phyloP scores from a whole-genome alignment of 2,113 vertebrate species.

The Mormyrus iriodes region DNA sequence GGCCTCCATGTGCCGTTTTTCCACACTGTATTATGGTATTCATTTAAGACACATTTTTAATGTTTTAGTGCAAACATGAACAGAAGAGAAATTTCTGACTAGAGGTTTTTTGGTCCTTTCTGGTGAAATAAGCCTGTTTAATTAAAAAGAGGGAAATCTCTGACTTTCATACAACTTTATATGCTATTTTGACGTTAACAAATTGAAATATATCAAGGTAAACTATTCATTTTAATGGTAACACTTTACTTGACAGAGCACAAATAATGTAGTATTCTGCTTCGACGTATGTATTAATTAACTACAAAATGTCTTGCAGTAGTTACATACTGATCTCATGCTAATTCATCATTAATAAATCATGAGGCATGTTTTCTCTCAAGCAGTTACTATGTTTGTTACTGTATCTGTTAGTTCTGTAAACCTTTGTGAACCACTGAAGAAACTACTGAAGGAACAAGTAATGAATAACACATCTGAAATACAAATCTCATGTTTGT shows the following conservation, averaged over 20 bases:
- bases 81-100: not conserved
- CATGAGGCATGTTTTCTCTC: not conserved
- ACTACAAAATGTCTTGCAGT: not conserved
- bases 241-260: not conserved
- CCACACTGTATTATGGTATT: not conserved
- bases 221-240: not conserved
- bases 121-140: not conserved
- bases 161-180: not conserved
- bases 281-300: not conserved
- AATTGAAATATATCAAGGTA: not conserved
- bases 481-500: not conserved
- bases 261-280: not conserved
- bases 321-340: not conserved
- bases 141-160: not conserved
- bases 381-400: not conserved
- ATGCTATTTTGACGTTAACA: not conserved
- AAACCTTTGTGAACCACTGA: not conserved
- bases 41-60: not conserved
- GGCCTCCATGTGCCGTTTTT: not conserved
- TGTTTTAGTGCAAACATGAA: not conserved
- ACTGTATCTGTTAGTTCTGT: not conserved
- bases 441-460: not conserved
- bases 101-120: not conserved
- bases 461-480: not conserved
- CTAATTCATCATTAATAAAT: not conserved